Base-by-base conservation (phyloP, 2,113 vertebrate genomes). In the Synchiropus splendidus region DNA sequence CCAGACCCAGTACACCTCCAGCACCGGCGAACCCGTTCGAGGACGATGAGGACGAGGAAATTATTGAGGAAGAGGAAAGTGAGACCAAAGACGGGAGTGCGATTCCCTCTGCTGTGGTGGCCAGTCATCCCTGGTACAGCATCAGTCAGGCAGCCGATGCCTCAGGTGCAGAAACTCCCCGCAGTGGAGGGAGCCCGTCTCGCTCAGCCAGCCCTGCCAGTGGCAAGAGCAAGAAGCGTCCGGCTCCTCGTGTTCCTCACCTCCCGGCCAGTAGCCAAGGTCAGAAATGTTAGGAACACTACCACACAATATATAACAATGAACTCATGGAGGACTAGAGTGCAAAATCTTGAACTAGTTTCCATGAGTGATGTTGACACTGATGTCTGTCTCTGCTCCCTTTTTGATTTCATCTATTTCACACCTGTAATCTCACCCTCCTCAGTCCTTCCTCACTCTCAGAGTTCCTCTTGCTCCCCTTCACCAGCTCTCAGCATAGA, bases 401-500 rank as follows among this genome's bases (percentile, higher is more conserved):
- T n/a, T n/a, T 3, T 45, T 42, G 45, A 10, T 41, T 18, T 16
- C 16, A 36, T 12, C 39, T n/a, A n/a, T n/a, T n/a, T n/a, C n/a
- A 27, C 16, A 18, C 47, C 43, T 41, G 4, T 31, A 45, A 47
- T 15, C 9, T 46, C 16, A 58, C 11, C 34, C 18, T 33, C 51
- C 53, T 69, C 62, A 85, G 82, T 54, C 54, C 63, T 66, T 36
- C 43, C 73, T 63, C 77, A 79, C 67, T 94, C 90, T 0, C 89
- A 92, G 79, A 86, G 91, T 0, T 90, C 91, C 41, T 90, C 91
- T 27, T 84, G 90, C 52, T 84, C 87, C n/a, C 91, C 92, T 0
- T 96, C 93, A 16, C 89, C 92, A 59, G 92, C 92, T 48, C 88
- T 89, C 49, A 98, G 94, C 5, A 85, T 86, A 1, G 95, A 98